These are phyloP conservation scores for Ceraclea dissimilis DNA, from an alignment of 2,888 invertebrate species.

Conservation along the genomic window DNA sequence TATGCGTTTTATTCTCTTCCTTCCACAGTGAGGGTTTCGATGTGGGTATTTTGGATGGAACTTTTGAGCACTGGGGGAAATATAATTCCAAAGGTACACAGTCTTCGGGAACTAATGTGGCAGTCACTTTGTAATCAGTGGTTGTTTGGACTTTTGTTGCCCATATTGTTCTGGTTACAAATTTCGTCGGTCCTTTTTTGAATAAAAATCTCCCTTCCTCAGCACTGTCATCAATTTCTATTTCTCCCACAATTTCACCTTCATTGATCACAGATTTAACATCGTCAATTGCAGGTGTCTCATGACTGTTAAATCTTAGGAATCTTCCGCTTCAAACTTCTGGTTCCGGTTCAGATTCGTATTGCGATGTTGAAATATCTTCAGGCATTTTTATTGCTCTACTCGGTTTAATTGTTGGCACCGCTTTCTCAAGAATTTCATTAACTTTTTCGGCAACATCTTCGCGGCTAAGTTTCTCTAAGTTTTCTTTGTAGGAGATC, in stretches of 20 bases:
- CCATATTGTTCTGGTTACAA: constrained; percentile 16
- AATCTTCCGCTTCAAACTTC: neutral
- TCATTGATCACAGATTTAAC: constrained; percentile 15
- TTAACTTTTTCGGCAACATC: constrained; percentile 10
- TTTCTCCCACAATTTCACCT: constrained; percentile 8
- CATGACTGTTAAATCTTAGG: too few species aligned
- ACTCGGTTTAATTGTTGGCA: constrained; percentile 16
- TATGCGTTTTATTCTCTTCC: too few species aligned
- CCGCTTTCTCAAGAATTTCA: constrained; percentile 8
- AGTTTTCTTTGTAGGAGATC: constrained; percentile 1
- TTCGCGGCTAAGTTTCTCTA: neutral
- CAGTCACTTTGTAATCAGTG: constrained; percentile 19
- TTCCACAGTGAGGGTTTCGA: too few species aligned
- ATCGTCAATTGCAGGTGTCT: constrained; percentile 11
- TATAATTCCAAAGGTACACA: constrained; percentile 14
- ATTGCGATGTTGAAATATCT: constrained; percentile 1
- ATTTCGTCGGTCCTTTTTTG: constrained; percentile 11
- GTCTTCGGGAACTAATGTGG: constrained; percentile 17
- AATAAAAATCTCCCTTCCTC: constrained; percentile 9
- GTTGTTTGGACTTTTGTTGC: constrained; percentile 21
- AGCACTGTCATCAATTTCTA: neutral
- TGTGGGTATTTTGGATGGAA: constrained; percentile 9
- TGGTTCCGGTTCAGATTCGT: neutral
- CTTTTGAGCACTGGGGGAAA: constrained; percentile 5
- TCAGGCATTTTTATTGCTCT: constrained; percentile 6